Conservation (phyloP, 2,888 invertebrate genomes). For the Pollenia angustigena region DNA sequence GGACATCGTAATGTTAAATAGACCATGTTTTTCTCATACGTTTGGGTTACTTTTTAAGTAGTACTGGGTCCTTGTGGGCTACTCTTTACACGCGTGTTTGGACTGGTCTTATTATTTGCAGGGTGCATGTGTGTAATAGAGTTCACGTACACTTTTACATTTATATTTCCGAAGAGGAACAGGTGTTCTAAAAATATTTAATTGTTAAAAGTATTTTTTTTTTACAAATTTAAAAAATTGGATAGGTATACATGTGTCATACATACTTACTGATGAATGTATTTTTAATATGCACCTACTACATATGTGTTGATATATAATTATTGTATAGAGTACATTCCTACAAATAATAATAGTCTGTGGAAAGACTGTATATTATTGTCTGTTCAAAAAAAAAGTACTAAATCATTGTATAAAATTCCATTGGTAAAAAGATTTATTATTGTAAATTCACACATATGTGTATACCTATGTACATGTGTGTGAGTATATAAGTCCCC, state of each 20-base stretch:
- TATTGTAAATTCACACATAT: slow-evolving; percentile 19
- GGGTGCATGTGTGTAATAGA: neutral
- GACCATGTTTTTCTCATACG: too few relatives aligned
- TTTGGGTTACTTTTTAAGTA: too few relatives aligned
- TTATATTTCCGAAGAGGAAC: neutral
- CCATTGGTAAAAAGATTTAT: slow-evolving; percentile 49
- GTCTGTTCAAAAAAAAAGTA: neutral
- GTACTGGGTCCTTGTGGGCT: too few relatives aligned
- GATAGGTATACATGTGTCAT: too few relatives aligned
- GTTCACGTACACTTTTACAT: too few relatives aligned
- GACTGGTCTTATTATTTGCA: too few relatives aligned
- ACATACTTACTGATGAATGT: neutral
- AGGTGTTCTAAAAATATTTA: slow-evolving; percentile 1
- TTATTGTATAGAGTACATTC: neutral
- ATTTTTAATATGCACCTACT: neutral
- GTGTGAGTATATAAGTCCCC: neutral
- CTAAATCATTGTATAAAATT: slow-evolving; percentile 55
- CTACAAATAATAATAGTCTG: neutral
- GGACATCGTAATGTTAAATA: too few relatives aligned
- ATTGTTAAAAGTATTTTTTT: neutral
- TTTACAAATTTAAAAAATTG: neutral
- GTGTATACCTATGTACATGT: neutral
- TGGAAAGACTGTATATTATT: neutral
- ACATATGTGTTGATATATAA: neutral
- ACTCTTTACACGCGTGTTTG: too few relatives aligned